Evolutionary conservation across 2,797 vertebrate species (phyloP).

Genomic region (Darevskia nairensis): DNA sequence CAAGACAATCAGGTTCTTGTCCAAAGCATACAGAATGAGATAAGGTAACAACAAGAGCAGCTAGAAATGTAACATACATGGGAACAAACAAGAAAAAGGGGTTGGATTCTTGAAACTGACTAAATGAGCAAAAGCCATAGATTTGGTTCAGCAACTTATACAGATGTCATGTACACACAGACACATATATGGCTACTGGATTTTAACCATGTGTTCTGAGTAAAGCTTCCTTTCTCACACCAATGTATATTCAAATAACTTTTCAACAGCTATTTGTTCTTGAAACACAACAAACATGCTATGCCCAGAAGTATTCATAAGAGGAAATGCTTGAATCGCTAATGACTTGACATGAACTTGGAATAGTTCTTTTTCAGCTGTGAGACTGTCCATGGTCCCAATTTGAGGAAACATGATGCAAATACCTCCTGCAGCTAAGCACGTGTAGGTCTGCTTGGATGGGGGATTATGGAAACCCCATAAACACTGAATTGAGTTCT

Average conservation of each 20-base stretch:
- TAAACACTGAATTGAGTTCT: background rate
- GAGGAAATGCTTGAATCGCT: background rate
- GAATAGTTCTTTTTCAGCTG: background rate
- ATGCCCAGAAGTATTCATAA: background rate
- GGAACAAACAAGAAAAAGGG: slow-evolving; percentile 53
- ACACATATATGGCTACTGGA: slow-evolving; percentile 9
- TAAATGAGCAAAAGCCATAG: slow-evolving; percentile 60
- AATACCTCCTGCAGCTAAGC: background rate
- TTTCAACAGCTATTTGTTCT: too few relatives aligned
- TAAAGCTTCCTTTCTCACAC: slow-evolving; percentile 30
- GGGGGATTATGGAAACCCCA: background rate
- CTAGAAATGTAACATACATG: slow-evolving; percentile 54
- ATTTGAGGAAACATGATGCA: background rate
- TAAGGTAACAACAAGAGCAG: slow-evolving; percentile 58
- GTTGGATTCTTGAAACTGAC: slow-evolving; percentile 50
- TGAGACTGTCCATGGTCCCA: background rate
- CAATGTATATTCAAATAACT: slow-evolving; percentile 3
- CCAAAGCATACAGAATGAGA: slow-evolving; percentile 70
- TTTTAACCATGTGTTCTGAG: slow-evolving; percentile 23
- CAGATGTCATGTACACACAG: slow-evolving; percentile 45
- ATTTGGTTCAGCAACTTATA: slow-evolving; percentile 59
- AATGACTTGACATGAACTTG: background rate
- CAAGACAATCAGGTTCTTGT: slow-evolving; percentile 79
- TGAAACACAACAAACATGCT: background rate
- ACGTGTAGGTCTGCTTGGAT: background rate